Evolutionary conservation across 2,888 invertebrate genomes (phyloP).

Genomic region (Branchipolynoe longqiensis): DNA sequence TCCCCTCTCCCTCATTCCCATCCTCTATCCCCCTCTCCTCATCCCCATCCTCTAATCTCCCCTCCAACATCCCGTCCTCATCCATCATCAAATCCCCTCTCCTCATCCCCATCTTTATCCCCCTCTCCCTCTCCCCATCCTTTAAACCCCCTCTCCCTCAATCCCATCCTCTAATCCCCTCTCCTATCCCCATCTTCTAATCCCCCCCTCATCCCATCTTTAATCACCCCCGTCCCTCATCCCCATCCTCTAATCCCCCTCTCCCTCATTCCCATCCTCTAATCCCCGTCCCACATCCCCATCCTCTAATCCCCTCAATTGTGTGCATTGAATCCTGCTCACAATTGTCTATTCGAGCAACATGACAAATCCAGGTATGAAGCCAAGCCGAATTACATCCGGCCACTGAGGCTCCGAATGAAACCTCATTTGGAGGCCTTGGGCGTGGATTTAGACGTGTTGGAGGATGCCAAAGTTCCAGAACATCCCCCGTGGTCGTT

Average conservation of each 20-base stretch:
- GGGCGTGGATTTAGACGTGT: no score
- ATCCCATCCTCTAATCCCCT: not conserved
- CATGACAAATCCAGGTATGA: no score
- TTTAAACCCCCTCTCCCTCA: not conserved
- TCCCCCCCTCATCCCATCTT: not conserved
- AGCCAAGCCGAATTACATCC: no score
- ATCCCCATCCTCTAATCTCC: not conserved
- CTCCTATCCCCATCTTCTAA: not conserved
- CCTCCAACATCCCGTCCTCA: not conserved
- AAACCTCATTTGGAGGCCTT: no score
- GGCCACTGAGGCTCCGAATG: no score
- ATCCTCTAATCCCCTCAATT: no score
- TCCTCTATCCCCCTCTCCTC: not conserved
- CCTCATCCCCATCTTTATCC: not conserved
- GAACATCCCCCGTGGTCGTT: no score
- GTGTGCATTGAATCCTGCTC: no score
- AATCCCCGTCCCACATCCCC: not conserved
- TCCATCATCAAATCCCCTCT: not conserved
- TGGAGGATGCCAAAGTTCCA: no score
- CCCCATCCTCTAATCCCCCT: not conserved
- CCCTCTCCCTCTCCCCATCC: not conserved
- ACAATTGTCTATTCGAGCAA: no score
- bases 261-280: not conserved
- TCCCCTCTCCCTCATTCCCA: not conserved
- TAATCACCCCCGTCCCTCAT: not conserved